Base-by-base conservation (phyloP, 2,888 invertebrate genomes). In the Drosophila trichaetosa region DNA sequence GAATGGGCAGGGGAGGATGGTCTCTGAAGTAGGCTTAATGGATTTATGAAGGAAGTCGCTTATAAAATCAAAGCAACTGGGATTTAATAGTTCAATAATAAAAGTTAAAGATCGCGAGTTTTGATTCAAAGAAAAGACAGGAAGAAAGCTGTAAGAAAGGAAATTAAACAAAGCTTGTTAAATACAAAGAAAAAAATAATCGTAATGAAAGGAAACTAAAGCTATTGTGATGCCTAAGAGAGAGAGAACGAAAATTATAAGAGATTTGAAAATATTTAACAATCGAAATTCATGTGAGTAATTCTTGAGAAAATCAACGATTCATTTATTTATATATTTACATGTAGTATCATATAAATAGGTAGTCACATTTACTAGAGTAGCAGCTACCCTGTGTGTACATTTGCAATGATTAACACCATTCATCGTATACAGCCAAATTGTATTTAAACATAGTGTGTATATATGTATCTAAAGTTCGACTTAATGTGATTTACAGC, bases 1-100 rank as follows among this genome's bases (percentile, higher is more conserved):
- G 18, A 29, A 16, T 8, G 29, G 29, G 29, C 11, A 42, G 31
- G 31, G 21, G 16, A 11, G 62, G 48, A 21, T 54, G 58, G 58
- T 49, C 24, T 38, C 58, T 46, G 56, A 53, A 69, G 38, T 49
- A 31, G 65, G 69, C 58, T 73, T 62, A 83, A 87, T 87, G 66
- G 76, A 73, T 81, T 83, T 84, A 84, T 72, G 48, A 52, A 72
- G 81, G 81, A 84, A 83, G 79, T 73, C 60, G 63, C 48, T 31
- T 57, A 64, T 83, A 83, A 83, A 78, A 72, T 49, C 51, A 63
- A 49, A 59, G 31, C 46, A 68, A 61, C 70, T 36, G 70, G 63
- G 80, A 78, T 74, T 80, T 56, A 62, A 70, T 70, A 73, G 76
- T 68, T 80, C 80, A 86, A 82, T 79, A 75, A 82, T 63, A 42